Base-by-base conservation (phyloP, 2,113 vertebrate genomes). In the Oreochromis spilurus region DNA sequence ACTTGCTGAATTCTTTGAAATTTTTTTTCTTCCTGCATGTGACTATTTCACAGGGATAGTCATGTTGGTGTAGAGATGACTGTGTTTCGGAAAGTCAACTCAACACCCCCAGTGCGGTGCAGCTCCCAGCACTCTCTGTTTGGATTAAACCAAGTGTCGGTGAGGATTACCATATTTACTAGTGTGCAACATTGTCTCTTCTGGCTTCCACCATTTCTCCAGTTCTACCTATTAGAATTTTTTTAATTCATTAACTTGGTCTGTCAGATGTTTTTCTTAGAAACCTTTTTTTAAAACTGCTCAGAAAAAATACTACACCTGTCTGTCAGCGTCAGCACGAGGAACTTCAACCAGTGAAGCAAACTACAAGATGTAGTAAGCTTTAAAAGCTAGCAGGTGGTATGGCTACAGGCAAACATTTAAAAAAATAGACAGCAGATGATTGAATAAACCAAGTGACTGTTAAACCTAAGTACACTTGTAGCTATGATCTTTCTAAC, bases 91-190 rank as follows among this genome's bases (percentile, higher is more conserved):
- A 98, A 98, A 92, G 97, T 97, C 81, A 97, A 97, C 91, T 97
- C 97, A 34, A 98, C 97, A 1, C 97, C 97, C 16, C 97, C 97
- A 0, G 97, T 98, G 8, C 97, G 97, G 83, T 98, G 97, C 89
- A 98, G 97, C 94, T 98, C 97, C 62, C 97, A 98, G 95, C 97
- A 98, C 92, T 98, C 97, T 0, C 93, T 98, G 58, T 98, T 97
- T 90, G 97, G 97, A 55, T 95, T 98, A 88, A 98, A 98, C 92
- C 97, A 98, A 91, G 97, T 98, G 85, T 98, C 97, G 92, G 97
- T 98, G 91, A 97, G 97, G 82, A 75, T 78, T 11, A 3, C 5
- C 10, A 12, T 77, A 36, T 57, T 86, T 58, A 55, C n/a, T 24
- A 43, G 16, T 16, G 24, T 34, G 14, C 21, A 31, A 31, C 29